These are phyloP conservation scores for Mus caroli DNA, from an alignment of 2,797 vertebrate species.

Conservation along the genomic window DNA sequence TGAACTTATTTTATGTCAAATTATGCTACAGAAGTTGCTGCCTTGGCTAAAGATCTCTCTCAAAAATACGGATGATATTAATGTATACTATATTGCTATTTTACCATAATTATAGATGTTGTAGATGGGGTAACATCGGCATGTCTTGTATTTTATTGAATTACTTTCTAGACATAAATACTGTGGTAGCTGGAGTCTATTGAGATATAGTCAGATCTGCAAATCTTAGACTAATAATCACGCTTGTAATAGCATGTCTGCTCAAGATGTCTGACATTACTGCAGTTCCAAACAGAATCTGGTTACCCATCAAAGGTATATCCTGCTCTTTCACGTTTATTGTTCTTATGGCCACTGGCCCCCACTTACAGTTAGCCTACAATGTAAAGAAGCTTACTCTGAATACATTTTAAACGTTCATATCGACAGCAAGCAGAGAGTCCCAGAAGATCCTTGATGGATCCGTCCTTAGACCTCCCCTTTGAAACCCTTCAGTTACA, in stretches of 20 bases:
- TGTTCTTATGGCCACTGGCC: rapidly evolving
- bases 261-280: not conserved
- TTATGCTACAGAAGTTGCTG: not conserved
- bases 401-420: not conserved
- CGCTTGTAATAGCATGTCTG: not conserved
- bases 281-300: not conserved
- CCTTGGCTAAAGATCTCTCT: not conserved
- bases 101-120: not conserved
- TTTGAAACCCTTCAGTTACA: not conserved
- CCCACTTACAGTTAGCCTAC: not conserved
- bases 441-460: rapidly evolving
- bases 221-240: not conserved
- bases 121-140: not conserved
- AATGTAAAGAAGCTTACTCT: not conserved
- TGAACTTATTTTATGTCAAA: constrained; percentile 37
- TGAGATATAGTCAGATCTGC: not conserved
- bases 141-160: not conserved
- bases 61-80: not conserved
- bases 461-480: not conserved
- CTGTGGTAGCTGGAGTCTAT: not conserved
- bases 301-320: not conserved
- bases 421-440: not conserved
- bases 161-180: constrained; percentile 9
- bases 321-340: rapidly evolving
- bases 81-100: not conserved